Evolutionary conservation across 2,113 vertebrate species (phyloP), one percentile per base, ranked within the genome.

Genomic region (Tragulus kanchil): DNA sequence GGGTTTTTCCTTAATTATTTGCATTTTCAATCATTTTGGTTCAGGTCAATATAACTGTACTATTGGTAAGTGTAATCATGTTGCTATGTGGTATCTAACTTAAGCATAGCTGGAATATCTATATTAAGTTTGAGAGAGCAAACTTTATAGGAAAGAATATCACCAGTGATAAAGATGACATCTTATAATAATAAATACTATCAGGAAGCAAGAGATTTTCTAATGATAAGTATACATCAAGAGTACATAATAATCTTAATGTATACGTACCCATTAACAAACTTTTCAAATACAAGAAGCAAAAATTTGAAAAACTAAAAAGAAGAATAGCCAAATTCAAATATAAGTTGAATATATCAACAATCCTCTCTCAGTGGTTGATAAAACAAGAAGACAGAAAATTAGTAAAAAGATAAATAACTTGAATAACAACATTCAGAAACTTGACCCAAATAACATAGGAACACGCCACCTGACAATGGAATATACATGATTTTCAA

Each of bases 261-360:
- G 19, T 48, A 4, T 15, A 81, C 28, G 25, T 45, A 75, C 26
- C 15, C 1, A 89, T 36, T 58, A 52, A 62, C 10, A 83, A 92
- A 95, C n/a, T 81, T n/a, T 69, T 92, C 54, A 86, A 92, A 90
- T 59, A 50, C 4, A 23, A 77, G 54, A 86, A 83, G 45, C n/a
- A 89, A 94, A 86, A 58, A 71, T 17, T 71, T 4, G 1, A 78
- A 93, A 96, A 96, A 11, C 5, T 31, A 16, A 58, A 89, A 79
- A 89, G 50, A 85, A 58, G 50, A 85, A 54, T 42, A 93, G 3
- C 83, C 21, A 64, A 78, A 28, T 90, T 90, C 58, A 78, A 25
- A 78, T 54, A 6, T 26, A 64, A 42, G 14, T 64, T 62, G 73
- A 25, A 79, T 23, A 64, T 78, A n/a, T 54, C 10, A 90, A 54